Evolutionary conservation across 2,113 vertebrate species (phyloP).

Genomic region (Cyrtonyx montezumae): DNA sequence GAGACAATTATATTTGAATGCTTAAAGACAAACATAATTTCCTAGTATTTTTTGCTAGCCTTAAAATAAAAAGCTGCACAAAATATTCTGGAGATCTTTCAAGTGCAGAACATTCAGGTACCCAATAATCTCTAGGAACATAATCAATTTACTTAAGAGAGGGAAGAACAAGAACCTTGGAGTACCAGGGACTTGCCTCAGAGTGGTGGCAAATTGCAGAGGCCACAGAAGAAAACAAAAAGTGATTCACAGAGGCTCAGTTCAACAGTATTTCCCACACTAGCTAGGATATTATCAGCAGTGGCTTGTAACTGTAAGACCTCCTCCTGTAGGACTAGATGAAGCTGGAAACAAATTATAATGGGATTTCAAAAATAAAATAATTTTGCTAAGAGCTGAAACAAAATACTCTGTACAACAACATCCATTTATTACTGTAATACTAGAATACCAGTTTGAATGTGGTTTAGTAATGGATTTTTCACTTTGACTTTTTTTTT

Average conservation of each 20-base stretch:
- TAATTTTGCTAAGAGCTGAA: conserved; percentile 36
- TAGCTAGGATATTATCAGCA: conserved; percentile 18
- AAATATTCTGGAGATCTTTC: background rate
- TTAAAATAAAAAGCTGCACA: background rate
- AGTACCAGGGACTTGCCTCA: background rate
- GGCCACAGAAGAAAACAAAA: conserved; percentile 3
- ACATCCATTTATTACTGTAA: background rate
- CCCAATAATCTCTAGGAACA: background rate
- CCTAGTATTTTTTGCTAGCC: background rate
- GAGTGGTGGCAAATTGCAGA: background rate
- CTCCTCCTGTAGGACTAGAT: background rate
- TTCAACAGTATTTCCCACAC: conserved; percentile 25
- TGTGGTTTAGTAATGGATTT: background rate
- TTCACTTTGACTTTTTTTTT: background rate
- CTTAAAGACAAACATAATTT: background rate
- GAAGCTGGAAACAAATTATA: conserved; percentile 46
- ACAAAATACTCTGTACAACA: conserved; percentile 7
- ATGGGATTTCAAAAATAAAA: conserved; percentile 25
- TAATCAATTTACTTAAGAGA: background rate
- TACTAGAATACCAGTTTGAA: background rate
- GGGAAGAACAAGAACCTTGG: background rate
- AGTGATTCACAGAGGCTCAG: background rate
- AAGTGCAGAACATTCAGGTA: background rate
- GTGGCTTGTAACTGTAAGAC: background rate
- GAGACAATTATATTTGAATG: background rate